A percentile compares a stretch with the other conserved stretches of the same genome.
Evolutionary conservation across 2,888 invertebrate genomes (phyloP).

Genomic region (Melieria omissa): DNA sequence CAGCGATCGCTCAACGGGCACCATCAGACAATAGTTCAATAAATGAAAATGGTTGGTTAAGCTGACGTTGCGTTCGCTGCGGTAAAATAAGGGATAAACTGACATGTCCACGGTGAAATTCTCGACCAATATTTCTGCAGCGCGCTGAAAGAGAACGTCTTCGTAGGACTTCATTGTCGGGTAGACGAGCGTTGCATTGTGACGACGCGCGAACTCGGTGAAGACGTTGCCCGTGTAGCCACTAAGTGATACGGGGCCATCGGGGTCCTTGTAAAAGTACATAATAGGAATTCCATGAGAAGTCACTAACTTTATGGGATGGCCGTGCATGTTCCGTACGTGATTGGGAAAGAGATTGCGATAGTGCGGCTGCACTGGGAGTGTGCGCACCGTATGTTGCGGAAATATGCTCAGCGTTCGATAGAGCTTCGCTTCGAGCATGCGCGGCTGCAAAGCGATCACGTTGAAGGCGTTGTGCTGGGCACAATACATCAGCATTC

Average conservation of each 20-base stretch:
- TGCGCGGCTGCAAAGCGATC: neutral
- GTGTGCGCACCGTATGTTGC: neutral
- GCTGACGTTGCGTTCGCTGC: neutral
- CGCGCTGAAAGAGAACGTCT: neutral
- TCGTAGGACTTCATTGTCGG: neutral
- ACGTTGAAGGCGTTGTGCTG: slow-evolving; percentile 13
- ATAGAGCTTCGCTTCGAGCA: neutral
- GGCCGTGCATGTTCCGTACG: neutral
- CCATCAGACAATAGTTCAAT: slow-evolving; percentile 22
- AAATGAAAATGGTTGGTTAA: neutral
- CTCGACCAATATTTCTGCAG: neutral
- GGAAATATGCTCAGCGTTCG: slow-evolving; percentile 12
- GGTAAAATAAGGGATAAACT: neutral
- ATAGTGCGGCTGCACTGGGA: neutral
- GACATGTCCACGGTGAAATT: neutral
- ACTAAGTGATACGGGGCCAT: neutral
- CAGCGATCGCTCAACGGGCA: slow-evolving; percentile 40
- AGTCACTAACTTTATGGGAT: neutral
- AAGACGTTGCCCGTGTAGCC: slow-evolving; percentile 14
- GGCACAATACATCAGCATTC: slow-evolving; percentile 15
- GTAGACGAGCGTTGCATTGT: slow-evolving; percentile 10
- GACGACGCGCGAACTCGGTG: neutral
- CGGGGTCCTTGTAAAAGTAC: neutral
- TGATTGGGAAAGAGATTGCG: neutral
- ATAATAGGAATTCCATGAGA: neutral